These are phyloP conservation scores for Xanthorhoe spadicearia DNA, from an alignment of 2,888 invertebrate species.

Conservation along the genomic window DNA sequence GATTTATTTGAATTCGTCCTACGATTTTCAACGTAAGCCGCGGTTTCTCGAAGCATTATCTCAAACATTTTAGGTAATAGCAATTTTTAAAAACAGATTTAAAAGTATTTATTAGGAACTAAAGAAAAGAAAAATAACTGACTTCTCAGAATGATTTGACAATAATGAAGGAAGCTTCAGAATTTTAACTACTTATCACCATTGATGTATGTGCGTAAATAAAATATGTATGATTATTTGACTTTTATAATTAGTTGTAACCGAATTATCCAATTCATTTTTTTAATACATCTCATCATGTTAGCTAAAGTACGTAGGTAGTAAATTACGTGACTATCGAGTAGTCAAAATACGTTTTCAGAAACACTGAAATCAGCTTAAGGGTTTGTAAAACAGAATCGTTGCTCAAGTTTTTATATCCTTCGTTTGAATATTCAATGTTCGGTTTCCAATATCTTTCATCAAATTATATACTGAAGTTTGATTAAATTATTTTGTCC, in stretches of 20 bases:
- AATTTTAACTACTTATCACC: too few relatives aligned
- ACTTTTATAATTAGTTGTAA: too few relatives aligned
- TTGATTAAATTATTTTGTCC: neutral
- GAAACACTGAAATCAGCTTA: neutral
- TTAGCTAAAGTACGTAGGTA: too few relatives aligned
- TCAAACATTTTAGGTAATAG: neutral
- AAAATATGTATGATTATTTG: too few relatives aligned
- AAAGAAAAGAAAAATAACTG: neutral
- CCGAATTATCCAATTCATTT: too few relatives aligned
- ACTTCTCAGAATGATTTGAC: too few relatives aligned
- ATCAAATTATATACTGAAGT: neutral
- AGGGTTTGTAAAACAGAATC: slow-evolving; percentile 14
- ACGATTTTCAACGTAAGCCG: slow-evolving; percentile 8
- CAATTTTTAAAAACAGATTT: neutral
- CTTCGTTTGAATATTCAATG: slow-evolving; percentile 37
- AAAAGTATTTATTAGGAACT: neutral
- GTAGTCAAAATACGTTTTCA: neutral
- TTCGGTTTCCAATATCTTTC: slow-evolving; percentile 29
- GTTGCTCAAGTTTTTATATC: slow-evolving; percentile 32
- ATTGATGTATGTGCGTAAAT: too few relatives aligned
- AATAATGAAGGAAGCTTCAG: too few relatives aligned
- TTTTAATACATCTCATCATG: too few relatives aligned
- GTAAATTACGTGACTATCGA: too few relatives aligned
- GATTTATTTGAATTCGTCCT: slow-evolving; percentile 55
- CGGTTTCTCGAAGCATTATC: neutral